phyloP scores from a whole-genome alignment of 2,797 vertebrate species.

The Poeciliopsis turneri region DNA sequence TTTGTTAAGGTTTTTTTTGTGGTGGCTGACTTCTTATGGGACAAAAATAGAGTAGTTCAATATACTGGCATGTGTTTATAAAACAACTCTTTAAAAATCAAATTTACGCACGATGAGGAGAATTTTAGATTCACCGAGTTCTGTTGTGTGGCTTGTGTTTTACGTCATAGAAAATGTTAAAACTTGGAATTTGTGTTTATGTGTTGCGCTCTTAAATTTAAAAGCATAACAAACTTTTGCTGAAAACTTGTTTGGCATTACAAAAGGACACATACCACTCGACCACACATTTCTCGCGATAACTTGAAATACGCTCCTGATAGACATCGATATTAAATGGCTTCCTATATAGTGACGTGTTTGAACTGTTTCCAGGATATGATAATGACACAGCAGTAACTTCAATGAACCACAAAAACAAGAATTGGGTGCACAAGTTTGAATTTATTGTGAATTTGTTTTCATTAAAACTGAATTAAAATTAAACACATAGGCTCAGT shows the following conservation, averaged over 20 bases:
- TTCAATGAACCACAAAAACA: neutral
- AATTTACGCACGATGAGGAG: neutral
- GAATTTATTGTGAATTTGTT: conserved; percentile 2
- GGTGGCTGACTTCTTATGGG: conserved; percentile 11
- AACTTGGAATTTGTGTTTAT: neutral
- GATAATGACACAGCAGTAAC: neutral
- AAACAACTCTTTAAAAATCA: conserved; percentile 30
- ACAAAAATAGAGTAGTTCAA: conserved; percentile 40
- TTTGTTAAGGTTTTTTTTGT: conserved; percentile 10
- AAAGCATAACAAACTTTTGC: conserved; percentile 9
- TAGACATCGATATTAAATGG: neutral
- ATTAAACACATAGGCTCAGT: neutral
- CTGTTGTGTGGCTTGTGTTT: neutral
- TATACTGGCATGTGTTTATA: conserved; percentile 75
- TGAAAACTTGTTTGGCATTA: conserved; percentile 7
- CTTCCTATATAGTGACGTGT: neutral
- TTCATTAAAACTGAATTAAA: neutral
- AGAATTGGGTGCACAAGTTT: neutral
- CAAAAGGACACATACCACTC: conserved; percentile 19
- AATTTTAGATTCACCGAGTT: neutral
- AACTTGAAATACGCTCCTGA: neutral
- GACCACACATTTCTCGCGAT: neutral
- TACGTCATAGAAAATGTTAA: conserved; percentile 24
- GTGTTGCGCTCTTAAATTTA: neutral
- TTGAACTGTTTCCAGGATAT: neutral